Evolutionary conservation across 2,888 invertebrate species (phyloP), one percentile per base, ranked within the genome.

Genomic region (Molorchus minor): DNA sequence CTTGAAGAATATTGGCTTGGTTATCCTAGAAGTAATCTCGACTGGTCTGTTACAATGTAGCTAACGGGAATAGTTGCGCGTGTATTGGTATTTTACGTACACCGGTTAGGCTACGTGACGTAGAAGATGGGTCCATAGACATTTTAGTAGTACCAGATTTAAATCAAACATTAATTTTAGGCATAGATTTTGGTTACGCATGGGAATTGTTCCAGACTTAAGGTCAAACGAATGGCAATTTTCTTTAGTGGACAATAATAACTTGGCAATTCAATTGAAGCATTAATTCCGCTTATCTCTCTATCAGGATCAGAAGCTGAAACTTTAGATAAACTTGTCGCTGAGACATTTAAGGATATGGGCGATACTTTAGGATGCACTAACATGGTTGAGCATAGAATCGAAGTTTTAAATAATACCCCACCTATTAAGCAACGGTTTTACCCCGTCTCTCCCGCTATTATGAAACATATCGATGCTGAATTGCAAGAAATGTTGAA

Each of bases 401-500:
- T 56, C 17, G 19, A 29, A 17, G 10, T 46, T 15, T 12, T 36
- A 29, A 10, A 16, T 10, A 8, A 40, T 7, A 43, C 29, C 7
- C 3, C 12, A 33, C 56, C 56, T 21, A 49, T 56, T n/a, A 56
- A 56, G 19, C 46, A 56, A 29, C 29, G 56, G 1, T 53, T 43
- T 43, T 67, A 65, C 40, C 62, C 58, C 3, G 65, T 68, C 2
- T 56, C 61, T 2, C 64, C 64, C 13, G 47, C 38, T 2, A 44
- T 49, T 8, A 64, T 63, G 53, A 29, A 52, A 16, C 12, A 46
- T 3, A 60, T 66, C 10, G 52, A 66, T 33, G 13, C 40, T 4
- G 63, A 72, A 29, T 17, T 71, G 16, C 56, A 40, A 17, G 65
- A 63, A 30, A 68, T 75, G 64, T 30, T 72, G 59, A 46, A 63